Evolutionary conservation across 2,113 vertebrate genomes (phyloP), one percentile per base, ranked within the genome.

Genomic region (Mellivora capensis): DNA sequence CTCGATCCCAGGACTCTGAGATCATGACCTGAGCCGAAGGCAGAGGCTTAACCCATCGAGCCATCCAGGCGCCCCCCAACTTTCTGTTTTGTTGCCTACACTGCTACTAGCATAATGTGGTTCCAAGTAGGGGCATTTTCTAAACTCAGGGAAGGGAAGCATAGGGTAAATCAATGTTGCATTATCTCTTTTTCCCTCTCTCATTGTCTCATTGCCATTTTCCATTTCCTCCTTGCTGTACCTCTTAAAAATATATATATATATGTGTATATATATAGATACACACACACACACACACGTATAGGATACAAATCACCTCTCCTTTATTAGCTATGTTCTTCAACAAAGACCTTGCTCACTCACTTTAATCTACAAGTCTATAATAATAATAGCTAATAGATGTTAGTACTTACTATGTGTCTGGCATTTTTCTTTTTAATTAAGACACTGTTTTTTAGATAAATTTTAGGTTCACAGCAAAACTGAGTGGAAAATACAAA

Each of bases 251-350:
- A 37, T 14, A 42, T 3, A n/a, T 34, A n/a, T 7, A 18, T 14
- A 14, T 31, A 15, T 13, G 1, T 6, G 14, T 49, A 0, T 49
- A 14, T 49, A 14, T 13, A 62, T 27, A 62, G 0, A 62, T 1
- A 62, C 3, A 62, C 1, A 64, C 31, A 64, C 6, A 67, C 31
- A 34, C 62, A 67, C 6, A 67, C 2, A 34, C 14, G 15, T 2
- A 67, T 17, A 34, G 15, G 64, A 18, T 34, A 49, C 29, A 67
- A 34, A 31, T 18, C 13, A 74, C 21, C 14, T 17, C 89, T 81
- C 23, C 7, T 31, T 86, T 87, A 83, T 42, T 90, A 39, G 14
- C 29, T 86, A 31, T 44, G 79, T 87, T 90, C 87, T 93, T 77
- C 59, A 54, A 25, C 4, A 79, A 49, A 84, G 61, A 49, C 29